A percentile compares a stretch with the other conserved stretches of the same genome.
Evolutionary conservation across 2,888 invertebrate genomes (phyloP).

Genomic region (Loripinus fragilis): DNA sequence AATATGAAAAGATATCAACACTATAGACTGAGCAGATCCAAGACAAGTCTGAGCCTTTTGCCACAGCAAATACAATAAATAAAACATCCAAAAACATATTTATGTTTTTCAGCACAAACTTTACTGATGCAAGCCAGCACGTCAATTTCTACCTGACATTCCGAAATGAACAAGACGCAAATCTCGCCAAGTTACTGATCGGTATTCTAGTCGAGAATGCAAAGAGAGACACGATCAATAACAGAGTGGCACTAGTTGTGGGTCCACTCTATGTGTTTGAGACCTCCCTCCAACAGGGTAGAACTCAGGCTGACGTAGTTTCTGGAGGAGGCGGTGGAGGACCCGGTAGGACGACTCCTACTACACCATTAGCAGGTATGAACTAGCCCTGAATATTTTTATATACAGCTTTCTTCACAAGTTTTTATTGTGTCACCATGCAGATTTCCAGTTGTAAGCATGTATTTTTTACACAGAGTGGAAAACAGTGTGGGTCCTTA

Average conservation of each 20-base stretch:
- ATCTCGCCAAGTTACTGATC: constrained; percentile 54
- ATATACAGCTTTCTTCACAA: too few relatives aligned
- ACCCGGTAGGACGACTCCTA: constrained; percentile 5
- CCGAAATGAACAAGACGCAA: constrained; percentile 60
- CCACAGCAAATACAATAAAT: too few relatives aligned
- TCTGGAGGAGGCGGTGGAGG: constrained; percentile 36
- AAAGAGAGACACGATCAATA: constrained; percentile 56
- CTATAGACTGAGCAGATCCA: too few relatives aligned
- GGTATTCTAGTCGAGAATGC: constrained; percentile 66
- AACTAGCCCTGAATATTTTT: too few relatives aligned
- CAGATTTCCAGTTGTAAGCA: too few relatives aligned
- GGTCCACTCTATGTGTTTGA: constrained; percentile 63
- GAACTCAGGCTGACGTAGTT: constrained; percentile 41
- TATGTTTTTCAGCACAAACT: constrained; percentile 33
- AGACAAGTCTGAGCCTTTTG: too few relatives aligned
- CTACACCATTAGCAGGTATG: constrained; percentile 36
- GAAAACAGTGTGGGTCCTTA: too few relatives aligned
- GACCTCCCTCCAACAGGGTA: constrained; percentile 57
- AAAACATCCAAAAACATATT: too few relatives aligned
- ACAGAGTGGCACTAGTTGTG: constrained; percentile 60
- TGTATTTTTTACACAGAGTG: too few relatives aligned
- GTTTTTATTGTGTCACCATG: too few relatives aligned
- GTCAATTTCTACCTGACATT: constrained; percentile 65
- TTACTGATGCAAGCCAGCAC: constrained; percentile 41
- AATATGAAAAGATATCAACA: too few relatives aligned